A percentile compares a stretch with the other conserved stretches of the same genome.
These are phyloP conservation scores for Lagria hirta DNA, from an alignment of 2,888 invertebrate genomes.

Conservation along the genomic window DNA sequence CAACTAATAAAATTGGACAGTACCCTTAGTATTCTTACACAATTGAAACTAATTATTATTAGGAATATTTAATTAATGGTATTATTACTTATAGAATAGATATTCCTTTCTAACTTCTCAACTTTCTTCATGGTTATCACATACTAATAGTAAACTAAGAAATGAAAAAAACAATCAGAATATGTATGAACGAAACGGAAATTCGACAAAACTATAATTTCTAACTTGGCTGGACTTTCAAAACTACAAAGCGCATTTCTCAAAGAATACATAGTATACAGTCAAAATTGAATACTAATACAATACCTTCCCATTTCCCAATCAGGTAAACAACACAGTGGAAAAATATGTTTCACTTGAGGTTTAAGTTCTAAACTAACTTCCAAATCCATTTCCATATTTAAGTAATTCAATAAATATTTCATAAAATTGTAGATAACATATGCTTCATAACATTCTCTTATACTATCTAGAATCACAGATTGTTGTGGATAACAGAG, in stretches of 20 bases:
- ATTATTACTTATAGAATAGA: no score
- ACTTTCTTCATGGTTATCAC: constrained; percentile 1
- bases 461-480: constrained; percentile 88
- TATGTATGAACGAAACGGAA: no score
- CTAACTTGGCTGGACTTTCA: no score
- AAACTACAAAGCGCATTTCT: no score
- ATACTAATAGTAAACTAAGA: background rate
- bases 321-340: constrained; percentile 85
- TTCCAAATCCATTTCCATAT: constrained; percentile 84
- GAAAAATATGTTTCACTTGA: constrained; percentile 87
- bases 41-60: no score
- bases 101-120: no score
- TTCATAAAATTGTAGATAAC: constrained; percentile 98
- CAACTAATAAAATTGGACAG: no score
- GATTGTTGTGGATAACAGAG: constrained; percentile 83
- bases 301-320: constrained; percentile 88
- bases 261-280: no score
- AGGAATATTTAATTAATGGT: no score
- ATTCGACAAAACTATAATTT: no score
- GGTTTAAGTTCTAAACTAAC: constrained; percentile 77
- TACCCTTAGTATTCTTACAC: no score
- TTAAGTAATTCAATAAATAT: constrained; percentile 86
- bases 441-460: constrained; percentile 97
- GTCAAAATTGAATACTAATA: no score
- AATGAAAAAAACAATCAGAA: constrained; percentile 2